Evolutionary conservation across 2,113 vertebrate species (phyloP).

Genomic region (Nerophis lumbriciformis): DNA sequence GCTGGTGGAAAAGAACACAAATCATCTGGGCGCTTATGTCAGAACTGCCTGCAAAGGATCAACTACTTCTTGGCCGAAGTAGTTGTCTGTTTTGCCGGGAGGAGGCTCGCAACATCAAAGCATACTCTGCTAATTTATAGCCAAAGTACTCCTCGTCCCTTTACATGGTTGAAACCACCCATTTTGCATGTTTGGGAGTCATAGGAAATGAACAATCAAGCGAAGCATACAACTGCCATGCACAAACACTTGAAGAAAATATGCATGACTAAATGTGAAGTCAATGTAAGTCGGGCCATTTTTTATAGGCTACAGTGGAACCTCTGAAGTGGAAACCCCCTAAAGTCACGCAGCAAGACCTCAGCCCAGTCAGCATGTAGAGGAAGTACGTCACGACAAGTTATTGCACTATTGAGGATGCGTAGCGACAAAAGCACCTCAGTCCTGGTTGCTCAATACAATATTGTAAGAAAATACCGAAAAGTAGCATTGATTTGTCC

Average conservation of each 20-base stretch:
- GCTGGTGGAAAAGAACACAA: constrained; percentile 5
- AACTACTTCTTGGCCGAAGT: not conserved
- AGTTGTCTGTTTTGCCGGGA: not conserved
- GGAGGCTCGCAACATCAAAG: constrained; percentile 1
- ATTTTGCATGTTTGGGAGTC: not conserved
- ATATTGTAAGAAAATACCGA: too few species aligned
- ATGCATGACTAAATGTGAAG: too few species aligned
- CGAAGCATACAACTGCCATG: not conserved
- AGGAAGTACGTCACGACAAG: too few species aligned
- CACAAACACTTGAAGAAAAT: too few species aligned
- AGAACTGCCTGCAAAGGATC: not conserved
- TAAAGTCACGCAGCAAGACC: not conserved
- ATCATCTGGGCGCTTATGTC: not conserved
- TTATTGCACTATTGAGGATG: too few species aligned
- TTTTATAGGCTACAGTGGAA: not conserved
- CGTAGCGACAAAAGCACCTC: too few species aligned
- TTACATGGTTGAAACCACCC: not conserved
- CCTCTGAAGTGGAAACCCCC: not conserved
- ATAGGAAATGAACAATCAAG: not conserved
- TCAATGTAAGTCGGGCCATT: too few species aligned
- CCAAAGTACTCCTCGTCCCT: not conserved
- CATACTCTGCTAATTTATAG: constrained; percentile 2
- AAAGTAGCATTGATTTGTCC: too few species aligned
- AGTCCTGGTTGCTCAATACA: too few species aligned
- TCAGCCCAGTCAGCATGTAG: too few species aligned